Conservation (phyloP, 2,888 invertebrate genomes). For the Hemaris fuciformis region DNA sequence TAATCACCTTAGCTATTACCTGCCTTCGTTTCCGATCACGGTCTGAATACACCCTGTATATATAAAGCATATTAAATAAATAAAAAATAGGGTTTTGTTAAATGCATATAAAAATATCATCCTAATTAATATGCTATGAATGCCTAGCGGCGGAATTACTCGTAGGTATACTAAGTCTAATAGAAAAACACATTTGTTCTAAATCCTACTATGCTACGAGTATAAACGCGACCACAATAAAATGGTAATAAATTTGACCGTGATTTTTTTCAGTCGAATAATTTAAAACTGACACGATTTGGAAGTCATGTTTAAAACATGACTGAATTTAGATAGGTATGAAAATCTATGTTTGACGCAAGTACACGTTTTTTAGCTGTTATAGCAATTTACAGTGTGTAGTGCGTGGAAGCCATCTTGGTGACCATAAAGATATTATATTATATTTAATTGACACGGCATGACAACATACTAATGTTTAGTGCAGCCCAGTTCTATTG, state of each 20-base stretch:
- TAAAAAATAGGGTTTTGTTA: too few species aligned
- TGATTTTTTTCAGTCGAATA: conserved; percentile 15
- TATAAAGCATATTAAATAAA: too few species aligned
- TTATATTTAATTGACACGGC: too few species aligned
- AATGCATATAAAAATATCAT: not conserved
- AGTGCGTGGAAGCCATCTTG: conserved; percentile 60
- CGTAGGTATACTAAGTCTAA: too few species aligned
- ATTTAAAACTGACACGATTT: conserved; percentile 27
- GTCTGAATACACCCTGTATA: too few species aligned
- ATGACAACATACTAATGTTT: too few species aligned
- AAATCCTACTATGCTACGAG: not conserved
- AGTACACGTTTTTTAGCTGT: conserved; percentile 44
- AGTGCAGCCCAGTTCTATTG: too few species aligned
- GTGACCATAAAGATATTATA: too few species aligned
- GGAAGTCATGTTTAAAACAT: conserved; percentile 48
- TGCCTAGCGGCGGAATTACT: too few species aligned
- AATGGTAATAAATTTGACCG: conserved; percentile 9
- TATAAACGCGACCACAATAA: not conserved
- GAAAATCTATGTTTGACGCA: conserved; percentile 62
- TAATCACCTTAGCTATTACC: too few species aligned
- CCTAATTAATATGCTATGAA: too few species aligned
- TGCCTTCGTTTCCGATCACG: too few species aligned
- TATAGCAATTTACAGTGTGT: conserved; percentile 55
- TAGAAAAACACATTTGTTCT: not conserved
- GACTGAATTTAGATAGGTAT: conserved; percentile 42